Base-by-base conservation (phyloP, 37 sponge, comb jelly and placozoan species). In the Cladorhizidae sp. region DNA sequence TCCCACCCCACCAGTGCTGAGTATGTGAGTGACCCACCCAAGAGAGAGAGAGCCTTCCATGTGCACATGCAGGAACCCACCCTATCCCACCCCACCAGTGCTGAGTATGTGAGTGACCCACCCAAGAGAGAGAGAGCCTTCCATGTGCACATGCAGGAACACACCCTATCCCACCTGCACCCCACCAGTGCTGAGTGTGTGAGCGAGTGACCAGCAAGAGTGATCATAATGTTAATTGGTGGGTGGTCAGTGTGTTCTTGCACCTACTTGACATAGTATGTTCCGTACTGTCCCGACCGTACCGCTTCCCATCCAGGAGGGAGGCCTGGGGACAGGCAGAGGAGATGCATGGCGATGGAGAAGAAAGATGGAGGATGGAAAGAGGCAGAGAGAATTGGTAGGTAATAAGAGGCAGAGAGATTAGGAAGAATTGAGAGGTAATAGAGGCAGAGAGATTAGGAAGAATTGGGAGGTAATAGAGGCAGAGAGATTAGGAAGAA, bases 261-360 rank as follows among this genome's bases (percentile, higher is more conserved):
- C 26, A 84, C 95, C 84, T 54, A 94, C 95, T 94, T 87, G 45
- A 94, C 95, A 80, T 80, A 94, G 79, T 94, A 94, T 15, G 87
- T 94, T 33, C 95, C 95, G 72, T 88, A 94, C 14, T 76, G 80
- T 5, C 41, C 57, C 17, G 95, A 94, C 38, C 77, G 51, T 36
- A 94, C 88, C 31, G 80, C 80, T 62, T 94, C 95, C 95, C 95
- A 94, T 22, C 91, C 95, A 33, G 72, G 15, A 0, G 95, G 95
- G 18, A 94, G 78, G 28, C 63, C 91, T 85, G 65, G 8, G 33
- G 72, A 54, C 42, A 26, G 52, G 59, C 37, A 50, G 56, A 83
- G 72, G 61, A 41, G 6, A 26, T 61, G 55, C 55, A 54, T 12
- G n/a, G 6, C 12, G 28, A 12, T 28, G n/a, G 28, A 59, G 37